Evolutionary conservation across 2,113 vertebrate species (phyloP).

Genomic region (Orientallactaga bullata): DNA sequence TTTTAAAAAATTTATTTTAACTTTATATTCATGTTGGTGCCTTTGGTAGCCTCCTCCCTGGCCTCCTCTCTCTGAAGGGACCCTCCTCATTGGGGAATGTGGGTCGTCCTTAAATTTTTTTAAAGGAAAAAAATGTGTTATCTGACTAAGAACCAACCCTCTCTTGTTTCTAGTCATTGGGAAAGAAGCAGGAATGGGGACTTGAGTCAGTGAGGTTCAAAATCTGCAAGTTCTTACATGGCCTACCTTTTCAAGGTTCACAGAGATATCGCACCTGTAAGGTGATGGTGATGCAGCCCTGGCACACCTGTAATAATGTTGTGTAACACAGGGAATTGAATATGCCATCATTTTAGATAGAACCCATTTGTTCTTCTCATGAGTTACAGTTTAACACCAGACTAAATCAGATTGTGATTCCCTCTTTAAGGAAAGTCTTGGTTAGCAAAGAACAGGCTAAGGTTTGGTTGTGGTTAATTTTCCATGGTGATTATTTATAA

Average conservation of each 20-base stretch:
- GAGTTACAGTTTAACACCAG: background rate
- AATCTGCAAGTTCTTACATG: background rate
- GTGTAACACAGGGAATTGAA: background rate
- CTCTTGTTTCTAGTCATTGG: background rate
- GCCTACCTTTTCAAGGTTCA: background rate
- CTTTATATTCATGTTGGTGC: no score
- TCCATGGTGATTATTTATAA: conserved; percentile 49
- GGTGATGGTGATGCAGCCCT: background rate
- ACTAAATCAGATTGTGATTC: background rate
- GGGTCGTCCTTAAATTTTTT: background rate
- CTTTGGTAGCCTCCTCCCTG: no score
- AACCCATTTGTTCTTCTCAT: background rate
- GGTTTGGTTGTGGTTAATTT: conserved; percentile 24
- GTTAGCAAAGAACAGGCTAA: conserved; percentile 9
- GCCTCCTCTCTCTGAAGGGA: no score
- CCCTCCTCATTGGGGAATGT: no score
- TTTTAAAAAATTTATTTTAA: no score
- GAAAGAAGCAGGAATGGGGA: background rate
- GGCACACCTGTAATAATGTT: background rate
- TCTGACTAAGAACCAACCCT: background rate
- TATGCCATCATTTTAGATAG: conserved; percentile 7
- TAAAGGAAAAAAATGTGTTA: background rate
- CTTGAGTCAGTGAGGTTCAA: background rate
- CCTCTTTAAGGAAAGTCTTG: background rate
- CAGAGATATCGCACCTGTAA: background rate